Evolutionary conservation across 1,140 invertebrate species (phyloP), one percentile per base, ranked within the genome.

Genomic region (Harpegnathos saltator): DNA sequence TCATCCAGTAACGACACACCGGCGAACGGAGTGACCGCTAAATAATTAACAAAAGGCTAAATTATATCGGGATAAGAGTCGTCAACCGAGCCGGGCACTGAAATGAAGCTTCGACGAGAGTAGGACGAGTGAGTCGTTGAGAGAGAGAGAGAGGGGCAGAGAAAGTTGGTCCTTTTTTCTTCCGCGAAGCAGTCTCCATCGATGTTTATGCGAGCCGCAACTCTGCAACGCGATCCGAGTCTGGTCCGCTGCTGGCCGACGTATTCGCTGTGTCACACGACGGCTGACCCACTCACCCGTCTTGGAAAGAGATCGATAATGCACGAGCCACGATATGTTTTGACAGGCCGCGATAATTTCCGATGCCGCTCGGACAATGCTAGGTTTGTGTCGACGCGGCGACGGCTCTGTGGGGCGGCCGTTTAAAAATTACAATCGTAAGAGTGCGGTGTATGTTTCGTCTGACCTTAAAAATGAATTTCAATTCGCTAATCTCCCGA

Each of bases 271-370:
- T 77, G 81, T 77, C 82, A 83, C 62, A 66, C 72, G 69, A 72
- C 29, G 50, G 52, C 48, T 83, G 73, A 68, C 73, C 73, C 73
- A 83, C 62, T 83, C 73, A 50, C 61, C 50, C 61, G 72, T 77
- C 59, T 65, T 78, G 73, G 17, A 84, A 82, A 84, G 68, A 82
- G 62, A 84, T 81, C 78, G 86, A 89, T 89, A 89, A 88, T 75
- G 52, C 69, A 26, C 17, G 54, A 50, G 38, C 54, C 15, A 12
- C 29, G 48, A 68, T 72, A 73, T 87, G 83, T 90, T 90, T 90
- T 87, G 82, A 90, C 89, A 90, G 84, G 58, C 83, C 74, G 52
- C 71, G 89, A 89, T 89, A 89, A 89, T 87, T 88, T 80, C 62
- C 52, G 68, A 81, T 77, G 62, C 72, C 61, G 66, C 59, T 58